Conservation (phyloP, 2,113 vertebrate genomes). For the Clarias batrachus region DNA sequence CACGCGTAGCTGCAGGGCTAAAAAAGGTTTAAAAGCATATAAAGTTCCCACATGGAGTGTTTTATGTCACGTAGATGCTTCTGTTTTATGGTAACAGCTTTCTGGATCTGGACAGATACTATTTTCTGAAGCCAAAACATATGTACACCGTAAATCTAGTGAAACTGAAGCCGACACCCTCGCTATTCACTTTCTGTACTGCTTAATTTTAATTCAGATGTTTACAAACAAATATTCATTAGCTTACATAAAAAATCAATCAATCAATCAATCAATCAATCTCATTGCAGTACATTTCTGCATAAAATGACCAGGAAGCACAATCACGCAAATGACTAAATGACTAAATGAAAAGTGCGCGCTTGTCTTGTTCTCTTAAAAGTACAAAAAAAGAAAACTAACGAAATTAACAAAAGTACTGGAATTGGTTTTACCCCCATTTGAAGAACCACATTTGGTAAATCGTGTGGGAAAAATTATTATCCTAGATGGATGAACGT, state of each 20-base stretch:
- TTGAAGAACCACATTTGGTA: no score
- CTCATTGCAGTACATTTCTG: no score
- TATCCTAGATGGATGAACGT: no score
- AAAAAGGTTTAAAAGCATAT: constrained; percentile 8
- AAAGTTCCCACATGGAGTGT: constrained; percentile 14
- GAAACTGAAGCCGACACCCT: background rate
- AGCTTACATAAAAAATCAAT: no score
- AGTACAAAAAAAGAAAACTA: background rate
- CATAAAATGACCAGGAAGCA: background rate
- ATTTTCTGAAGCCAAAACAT: background rate
- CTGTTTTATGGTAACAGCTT: background rate
- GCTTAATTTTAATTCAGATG: background rate
- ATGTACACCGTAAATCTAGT: background rate
- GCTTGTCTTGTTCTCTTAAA: background rate
- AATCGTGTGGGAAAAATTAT: no score
- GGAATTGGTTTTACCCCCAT: no score
- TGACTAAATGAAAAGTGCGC: background rate
- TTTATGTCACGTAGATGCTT: constrained; percentile 8
- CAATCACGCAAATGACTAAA: background rate
- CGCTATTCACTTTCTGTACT: background rate
- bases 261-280: no score
- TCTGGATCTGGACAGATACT: background rate
- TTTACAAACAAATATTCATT: no score
- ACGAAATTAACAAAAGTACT: no score
- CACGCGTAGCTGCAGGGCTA: background rate